Conservation (phyloP, 2,797 vertebrate species). For the Mustela erminea region DNA sequence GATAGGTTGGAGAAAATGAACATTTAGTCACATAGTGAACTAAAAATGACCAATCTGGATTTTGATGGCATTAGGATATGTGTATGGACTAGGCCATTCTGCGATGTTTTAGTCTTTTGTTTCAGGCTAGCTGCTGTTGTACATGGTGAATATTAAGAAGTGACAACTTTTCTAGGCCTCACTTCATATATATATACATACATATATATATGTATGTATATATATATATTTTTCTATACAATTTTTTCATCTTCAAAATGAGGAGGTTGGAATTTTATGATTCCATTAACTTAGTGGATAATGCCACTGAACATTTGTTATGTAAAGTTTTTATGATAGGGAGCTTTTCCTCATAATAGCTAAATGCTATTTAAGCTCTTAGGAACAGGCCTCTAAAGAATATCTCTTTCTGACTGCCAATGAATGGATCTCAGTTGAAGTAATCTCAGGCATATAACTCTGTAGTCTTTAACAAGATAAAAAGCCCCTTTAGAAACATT, state of each 20-base stretch:
- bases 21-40: neutral
- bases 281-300: neutral
- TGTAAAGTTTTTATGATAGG: neutral
- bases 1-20: slow-evolving; percentile 20
- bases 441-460: neutral
- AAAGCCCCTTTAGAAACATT: neutral
- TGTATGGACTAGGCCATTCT: neutral
- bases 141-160: neutral
- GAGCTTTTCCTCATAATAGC: neutral
- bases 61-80: neutral
- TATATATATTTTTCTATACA: neutral
- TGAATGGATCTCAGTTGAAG: neutral
- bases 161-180: neutral
- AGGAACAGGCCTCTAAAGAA: neutral
- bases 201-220: neutral
- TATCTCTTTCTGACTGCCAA: neutral
- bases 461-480: neutral
- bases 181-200: neutral
- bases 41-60: neutral
- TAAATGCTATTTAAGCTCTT: neutral
- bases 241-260: slow-evolving; percentile 28
- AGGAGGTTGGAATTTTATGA: neutral
- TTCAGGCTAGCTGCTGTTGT: neutral
- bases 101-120: neutral
- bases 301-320: neutral